Evolutionary conservation across 2,113 vertebrate species (phyloP).

Genomic region (Tyto alba): DNA sequence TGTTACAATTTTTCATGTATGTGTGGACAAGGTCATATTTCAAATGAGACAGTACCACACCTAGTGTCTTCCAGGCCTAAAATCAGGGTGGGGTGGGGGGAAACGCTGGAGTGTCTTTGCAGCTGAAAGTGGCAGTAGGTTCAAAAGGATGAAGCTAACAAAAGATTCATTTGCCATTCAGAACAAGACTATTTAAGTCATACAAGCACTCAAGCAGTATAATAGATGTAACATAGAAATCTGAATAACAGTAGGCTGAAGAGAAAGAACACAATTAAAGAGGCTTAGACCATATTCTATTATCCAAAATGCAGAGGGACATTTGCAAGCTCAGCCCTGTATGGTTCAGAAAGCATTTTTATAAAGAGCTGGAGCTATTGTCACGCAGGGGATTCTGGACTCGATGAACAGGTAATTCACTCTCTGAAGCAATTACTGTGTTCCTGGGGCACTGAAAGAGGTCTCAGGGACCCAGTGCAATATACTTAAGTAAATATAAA

Average conservation of each 20-base stretch:
- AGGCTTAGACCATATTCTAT: neutral
- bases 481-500: neutral
- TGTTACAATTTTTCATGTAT: neutral
- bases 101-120: neutral
- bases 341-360: neutral
- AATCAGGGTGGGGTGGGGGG: rapidly evolving
- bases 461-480: neutral
- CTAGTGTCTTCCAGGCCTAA: neutral
- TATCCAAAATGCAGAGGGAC: neutral
- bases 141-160: neutral
- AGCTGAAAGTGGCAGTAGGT: neutral
- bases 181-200: neutral
- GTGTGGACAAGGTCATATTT: neutral
- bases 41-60: neutral
- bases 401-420: neutral
- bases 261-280: neutral
- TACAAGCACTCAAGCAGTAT: neutral
- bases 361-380: neutral
- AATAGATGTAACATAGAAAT: neutral
- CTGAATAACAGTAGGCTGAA: neutral
- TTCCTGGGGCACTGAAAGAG: neutral
- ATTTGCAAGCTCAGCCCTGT: neutral
- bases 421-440: neutral
- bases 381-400: neutral
- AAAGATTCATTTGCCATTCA: neutral